phyloP scores from a whole-genome alignment of 2,113 vertebrate species.

The Silurus meridionalis region DNA sequence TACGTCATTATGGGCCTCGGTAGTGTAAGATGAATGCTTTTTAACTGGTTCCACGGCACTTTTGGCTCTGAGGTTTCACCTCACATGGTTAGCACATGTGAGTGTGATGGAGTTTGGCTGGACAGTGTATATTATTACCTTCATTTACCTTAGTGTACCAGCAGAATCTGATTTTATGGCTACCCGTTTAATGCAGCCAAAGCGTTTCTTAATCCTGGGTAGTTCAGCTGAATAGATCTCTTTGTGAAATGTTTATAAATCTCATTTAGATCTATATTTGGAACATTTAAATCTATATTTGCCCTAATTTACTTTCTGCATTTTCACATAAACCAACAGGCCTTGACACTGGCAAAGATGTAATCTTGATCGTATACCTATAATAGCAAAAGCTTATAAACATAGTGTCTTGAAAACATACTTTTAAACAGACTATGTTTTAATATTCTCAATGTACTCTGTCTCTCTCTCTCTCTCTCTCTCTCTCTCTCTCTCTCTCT shows the following conservation, averaged over 20 bases:
- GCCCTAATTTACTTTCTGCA: conserved; percentile 22
- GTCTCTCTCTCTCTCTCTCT: not conserved
- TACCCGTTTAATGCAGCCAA: conserved; percentile 8
- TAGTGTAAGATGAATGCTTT: conserved; percentile 6
- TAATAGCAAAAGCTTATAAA: not conserved
- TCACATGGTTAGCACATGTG: conserved; percentile 24
- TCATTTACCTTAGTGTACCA: not conserved
- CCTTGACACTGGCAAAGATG: conserved; percentile 23
- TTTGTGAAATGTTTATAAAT: conserved; percentile 30
- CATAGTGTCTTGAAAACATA: conserved; percentile 26
- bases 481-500: not conserved
- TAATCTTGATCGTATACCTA: not conserved
- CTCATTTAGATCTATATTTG: conserved; percentile 9
- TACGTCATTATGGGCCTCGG: not conserved
- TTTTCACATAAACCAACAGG: not conserved
- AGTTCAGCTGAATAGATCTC: conserved; percentile 1
- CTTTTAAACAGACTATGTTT: conserved; percentile 4
- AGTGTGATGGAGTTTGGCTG: not conserved
- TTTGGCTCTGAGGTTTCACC: conserved; percentile 17
- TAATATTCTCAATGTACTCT: not conserved
- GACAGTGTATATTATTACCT: not conserved
- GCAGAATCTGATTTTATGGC: conserved; percentile 30
- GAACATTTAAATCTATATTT: conserved; percentile 13
- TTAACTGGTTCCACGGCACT: conserved; percentile 20
- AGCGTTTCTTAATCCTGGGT: conserved; percentile 20